phyloP scores from a whole-genome alignment of 1,140 invertebrate genomes.

The Drosophila obscura region DNA sequence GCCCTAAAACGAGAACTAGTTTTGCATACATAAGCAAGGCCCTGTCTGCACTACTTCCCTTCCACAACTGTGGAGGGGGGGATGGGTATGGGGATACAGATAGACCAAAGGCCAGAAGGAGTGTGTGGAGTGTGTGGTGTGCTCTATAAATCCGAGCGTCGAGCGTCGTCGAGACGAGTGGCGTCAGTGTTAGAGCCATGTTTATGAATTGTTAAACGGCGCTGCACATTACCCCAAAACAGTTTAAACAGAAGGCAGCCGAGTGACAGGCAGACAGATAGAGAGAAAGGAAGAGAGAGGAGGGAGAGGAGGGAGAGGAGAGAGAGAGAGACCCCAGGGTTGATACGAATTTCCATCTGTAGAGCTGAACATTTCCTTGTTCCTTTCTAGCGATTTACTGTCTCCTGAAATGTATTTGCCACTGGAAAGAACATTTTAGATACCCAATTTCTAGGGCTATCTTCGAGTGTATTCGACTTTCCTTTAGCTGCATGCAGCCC shows the following conservation, averaged over 20 bases:
- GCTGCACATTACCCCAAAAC: constrained; percentile 46
- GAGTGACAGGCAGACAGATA: constrained; percentile 28
- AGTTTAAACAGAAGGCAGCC: constrained; percentile 32
- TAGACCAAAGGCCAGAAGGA: background rate
- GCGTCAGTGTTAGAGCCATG: constrained; percentile 70
- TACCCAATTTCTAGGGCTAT: too few species aligned
- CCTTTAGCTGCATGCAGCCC: constrained; percentile 1
- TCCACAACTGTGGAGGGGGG: constrained; percentile 1
- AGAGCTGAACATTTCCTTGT: background rate
- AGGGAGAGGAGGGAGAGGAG: constrained; percentile 18
- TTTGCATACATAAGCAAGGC: constrained; percentile 76
- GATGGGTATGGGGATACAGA: constrained; percentile 1
- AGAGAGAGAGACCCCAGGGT: constrained; percentile 27
- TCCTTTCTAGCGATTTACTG: too few species aligned
- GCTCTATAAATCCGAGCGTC: constrained; percentile 26
- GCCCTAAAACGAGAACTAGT: constrained; percentile 80
- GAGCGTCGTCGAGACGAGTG: constrained; percentile 59
- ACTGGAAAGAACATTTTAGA: too few species aligned
- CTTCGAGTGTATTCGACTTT: too few species aligned
- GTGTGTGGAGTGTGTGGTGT: constrained; percentile 8
- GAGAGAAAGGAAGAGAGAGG: constrained; percentile 2
- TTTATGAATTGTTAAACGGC: constrained; percentile 81
- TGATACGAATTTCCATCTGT: background rate
- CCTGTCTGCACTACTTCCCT: constrained; percentile 78
- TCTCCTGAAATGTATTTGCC: too few species aligned